Evolutionary conservation across 35 echinoderm and acorn worm species (phyloP).

Genomic region (Heliocidaris tuberculata): DNA sequence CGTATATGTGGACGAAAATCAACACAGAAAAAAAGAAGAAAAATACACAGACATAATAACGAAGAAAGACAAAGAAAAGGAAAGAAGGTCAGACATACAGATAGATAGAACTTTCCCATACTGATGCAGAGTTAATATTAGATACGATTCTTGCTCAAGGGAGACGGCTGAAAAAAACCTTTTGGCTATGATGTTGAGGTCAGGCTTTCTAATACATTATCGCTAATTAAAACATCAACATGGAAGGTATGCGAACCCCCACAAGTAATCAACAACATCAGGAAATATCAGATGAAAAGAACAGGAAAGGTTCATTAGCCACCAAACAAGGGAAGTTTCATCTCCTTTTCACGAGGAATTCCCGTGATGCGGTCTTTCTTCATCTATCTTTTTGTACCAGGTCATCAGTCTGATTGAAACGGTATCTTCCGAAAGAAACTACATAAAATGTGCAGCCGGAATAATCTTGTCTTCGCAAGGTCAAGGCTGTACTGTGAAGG

Average conservation of each 20-base stretch:
- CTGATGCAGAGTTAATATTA: background rate
- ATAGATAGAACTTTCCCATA: background rate
- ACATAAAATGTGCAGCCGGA: background rate
- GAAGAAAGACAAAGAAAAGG: background rate
- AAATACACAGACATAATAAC: background rate
- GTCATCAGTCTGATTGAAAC: background rate
- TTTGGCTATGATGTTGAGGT: background rate
- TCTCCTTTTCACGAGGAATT: background rate
- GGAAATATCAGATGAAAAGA: background rate
- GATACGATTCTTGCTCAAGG: background rate
- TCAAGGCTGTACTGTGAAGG: background rate
- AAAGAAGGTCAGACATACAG: background rate
- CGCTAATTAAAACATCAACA: background rate
- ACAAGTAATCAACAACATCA: background rate
- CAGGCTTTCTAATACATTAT: background rate
- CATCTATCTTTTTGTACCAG: background rate
- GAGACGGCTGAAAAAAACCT: background rate
- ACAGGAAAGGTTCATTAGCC: background rate
- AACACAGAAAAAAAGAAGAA: background rate
- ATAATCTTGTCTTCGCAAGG: background rate
- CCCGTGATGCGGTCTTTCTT: background rate
- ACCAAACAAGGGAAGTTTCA: background rate
- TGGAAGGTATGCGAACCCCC: background rate
- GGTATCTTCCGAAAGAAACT: background rate
- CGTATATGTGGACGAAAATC: too few relatives aligned